Base-by-base conservation (phyloP, 1,140 invertebrate species). In the Lepidotrigona ventralis region DNA sequence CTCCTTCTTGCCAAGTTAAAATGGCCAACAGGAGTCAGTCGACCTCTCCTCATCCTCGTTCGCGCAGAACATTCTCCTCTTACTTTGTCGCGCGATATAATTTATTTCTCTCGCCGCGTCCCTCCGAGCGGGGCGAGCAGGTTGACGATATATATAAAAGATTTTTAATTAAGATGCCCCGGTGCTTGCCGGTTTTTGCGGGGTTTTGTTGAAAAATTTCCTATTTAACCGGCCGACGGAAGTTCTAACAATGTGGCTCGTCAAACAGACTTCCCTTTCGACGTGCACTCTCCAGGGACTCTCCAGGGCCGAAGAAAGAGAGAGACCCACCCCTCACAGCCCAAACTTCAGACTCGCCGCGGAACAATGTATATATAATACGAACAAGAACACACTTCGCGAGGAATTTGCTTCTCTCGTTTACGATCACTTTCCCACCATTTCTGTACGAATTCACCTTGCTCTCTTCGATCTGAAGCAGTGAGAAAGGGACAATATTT, bases 1-100 rank as follows among this genome's bases (percentile, higher is more conserved):
- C 75, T 76, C 64, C 64, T 71, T 74, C 60, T 86, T 79, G 86
- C 81, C 81, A 87, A 87, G 81, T 87, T 84, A 84, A 87, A 86
- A 84, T 77, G 81, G 77, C 85, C 63, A 29, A 26, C 26, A 21
- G 33, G 17, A 8, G 17, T 23, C 15, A 23, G 39, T 46, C 39
- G 39, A 46, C 39, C 66, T 33, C 33, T 29, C 17, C 63, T 51
- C 46, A 46, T 46, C 39, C 39, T 39, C 39, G 4, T n/a, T 0
- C 19, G 12, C 14, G 3, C 17, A 33, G 26, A n/a, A n/a, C n/a
- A 56, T 29, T 39, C 21, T 21, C 15, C 8, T 21, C 8, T 21
- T 21, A 21, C 29, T 23, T 21, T 21, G 29, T 19, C 1, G 21
- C 54, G 0, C 26, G 26, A 23, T 58, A 23, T 58, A 29, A 26